These are phyloP conservation scores for Zaprionus tsacasi DNA, from an alignment of 1,140 invertebrate genomes.

Conservation along the genomic window DNA sequence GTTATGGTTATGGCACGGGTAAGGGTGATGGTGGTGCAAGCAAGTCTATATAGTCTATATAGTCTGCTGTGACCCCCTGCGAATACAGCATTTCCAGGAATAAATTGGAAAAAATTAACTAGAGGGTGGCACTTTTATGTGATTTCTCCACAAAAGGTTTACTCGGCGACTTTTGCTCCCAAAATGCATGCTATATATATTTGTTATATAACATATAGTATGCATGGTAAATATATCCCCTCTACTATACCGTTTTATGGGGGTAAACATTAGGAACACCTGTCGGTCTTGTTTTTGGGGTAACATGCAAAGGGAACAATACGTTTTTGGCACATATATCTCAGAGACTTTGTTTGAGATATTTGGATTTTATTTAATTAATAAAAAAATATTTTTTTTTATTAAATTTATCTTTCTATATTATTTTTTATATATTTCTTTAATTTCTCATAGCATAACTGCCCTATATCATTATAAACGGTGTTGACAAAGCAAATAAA, in stretches of 20 bases:
- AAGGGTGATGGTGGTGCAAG: conserved; percentile 13
- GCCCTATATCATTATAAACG: background rate
- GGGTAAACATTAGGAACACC: conserved; percentile 25
- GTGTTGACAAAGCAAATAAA: no score
- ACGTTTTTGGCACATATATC: background rate
- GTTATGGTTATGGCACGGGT: conserved; percentile 8
- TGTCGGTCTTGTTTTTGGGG: conserved; percentile 4
- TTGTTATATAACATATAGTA: background rate
- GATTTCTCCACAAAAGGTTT: conserved; percentile 28
- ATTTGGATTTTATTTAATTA: no score
- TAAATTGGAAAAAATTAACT: conserved; percentile 26
- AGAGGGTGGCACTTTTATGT: conserved; percentile 43
- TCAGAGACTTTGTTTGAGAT: background rate
- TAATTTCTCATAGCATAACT: background rate
- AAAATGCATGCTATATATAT: conserved; percentile 4
- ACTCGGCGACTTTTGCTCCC: conserved; percentile 13
- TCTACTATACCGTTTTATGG: background rate
- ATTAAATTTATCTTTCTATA: background rate
- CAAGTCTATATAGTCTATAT: background rate
- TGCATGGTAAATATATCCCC: background rate
- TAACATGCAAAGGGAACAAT: background rate
- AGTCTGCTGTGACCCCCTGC: conserved; percentile 31
- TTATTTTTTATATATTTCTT: background rate
- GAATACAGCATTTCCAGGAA: conserved; percentile 24
- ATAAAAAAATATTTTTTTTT: no score